A percentile compares a stretch with the other conserved stretches of the same genome.
phyloP scores from a whole-genome alignment of 2,113 vertebrate species.

The Delphinus delphis region DNA sequence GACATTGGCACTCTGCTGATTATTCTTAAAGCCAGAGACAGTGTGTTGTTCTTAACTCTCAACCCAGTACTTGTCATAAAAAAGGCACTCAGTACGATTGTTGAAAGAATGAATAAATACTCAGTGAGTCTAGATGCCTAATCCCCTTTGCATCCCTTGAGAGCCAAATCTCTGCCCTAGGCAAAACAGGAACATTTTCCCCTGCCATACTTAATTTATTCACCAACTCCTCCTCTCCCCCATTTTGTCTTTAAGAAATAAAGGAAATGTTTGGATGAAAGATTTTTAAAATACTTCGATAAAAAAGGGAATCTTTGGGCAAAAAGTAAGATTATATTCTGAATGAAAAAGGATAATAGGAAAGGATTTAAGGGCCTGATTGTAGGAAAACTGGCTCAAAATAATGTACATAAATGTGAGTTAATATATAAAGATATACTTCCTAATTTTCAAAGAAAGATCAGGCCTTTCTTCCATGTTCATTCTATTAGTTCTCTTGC shows the following conservation, averaged over 20 bases:
- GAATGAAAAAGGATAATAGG: not conserved
- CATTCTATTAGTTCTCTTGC: not conserved
- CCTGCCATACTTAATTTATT: not conserved
- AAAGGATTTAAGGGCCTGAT: not conserved
- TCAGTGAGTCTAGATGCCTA: not conserved
- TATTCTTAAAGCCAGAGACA: not conserved
- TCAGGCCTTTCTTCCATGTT: not conserved
- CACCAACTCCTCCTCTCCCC: rapidly evolving
- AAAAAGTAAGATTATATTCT: not conserved
- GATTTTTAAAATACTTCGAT: not conserved
- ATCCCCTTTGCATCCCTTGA: not conserved
- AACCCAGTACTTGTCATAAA: not conserved
- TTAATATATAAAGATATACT: not conserved
- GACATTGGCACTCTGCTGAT: not conserved
- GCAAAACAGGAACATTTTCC: not conserved
- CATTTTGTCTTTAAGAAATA: not conserved
- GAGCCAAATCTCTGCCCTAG: not conserved
- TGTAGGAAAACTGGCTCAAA: constrained; percentile 2
- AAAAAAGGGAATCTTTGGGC: not conserved
- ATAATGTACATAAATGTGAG: not conserved
- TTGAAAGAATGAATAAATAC: not conserved
- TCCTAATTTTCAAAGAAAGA: constrained; percentile 18
- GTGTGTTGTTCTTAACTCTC: not conserved
- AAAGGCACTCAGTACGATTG: not conserved
- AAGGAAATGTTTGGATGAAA: not conserved